Evolutionary conservation across 2,888 invertebrate species (phyloP).

Genomic region (Notodonta ziczac): DNA sequence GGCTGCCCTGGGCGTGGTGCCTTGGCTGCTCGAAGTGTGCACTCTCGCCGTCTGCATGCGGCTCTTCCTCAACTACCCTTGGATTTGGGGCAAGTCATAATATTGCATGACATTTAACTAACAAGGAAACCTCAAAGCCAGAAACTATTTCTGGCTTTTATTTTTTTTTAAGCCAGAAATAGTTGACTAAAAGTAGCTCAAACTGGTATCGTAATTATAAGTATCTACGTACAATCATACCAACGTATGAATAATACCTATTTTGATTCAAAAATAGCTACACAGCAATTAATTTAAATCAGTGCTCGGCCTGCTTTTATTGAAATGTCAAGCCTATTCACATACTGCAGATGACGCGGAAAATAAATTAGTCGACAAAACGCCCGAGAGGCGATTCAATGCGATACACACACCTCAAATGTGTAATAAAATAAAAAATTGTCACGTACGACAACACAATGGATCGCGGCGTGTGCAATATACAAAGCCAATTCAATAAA

Average conservation of each 20-base stretch:
- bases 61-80: constrained; percentile 66
- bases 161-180: neutral
- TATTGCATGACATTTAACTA: neutral
- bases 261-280: constrained; percentile 2
- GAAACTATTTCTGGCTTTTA: too few species aligned
- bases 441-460: constrained; percentile 65
- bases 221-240: neutral
- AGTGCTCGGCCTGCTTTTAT: constrained; percentile 1
- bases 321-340: constrained; percentile 5
- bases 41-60: constrained; percentile 62
- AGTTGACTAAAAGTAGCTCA: neutral
- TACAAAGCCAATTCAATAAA: constrained; percentile 77
- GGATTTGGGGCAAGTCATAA: constrained; percentile 68
- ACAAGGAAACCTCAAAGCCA: too few species aligned
- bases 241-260: constrained; percentile 3
- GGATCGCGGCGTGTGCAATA: constrained; percentile 55
- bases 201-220: neutral
- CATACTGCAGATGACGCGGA: neutral
- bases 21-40: constrained; percentile 68
- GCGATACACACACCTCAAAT: constrained; percentile 37
- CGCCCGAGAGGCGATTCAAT: constrained; percentile 28
- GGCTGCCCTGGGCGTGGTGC: constrained; percentile 62
- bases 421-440: constrained; percentile 62
- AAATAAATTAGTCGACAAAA: constrained; percentile 15
- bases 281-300: constrained; percentile 8